Conservation (phyloP, 1,140 invertebrate genomes). For the Hypsibius dujardini region DNA sequence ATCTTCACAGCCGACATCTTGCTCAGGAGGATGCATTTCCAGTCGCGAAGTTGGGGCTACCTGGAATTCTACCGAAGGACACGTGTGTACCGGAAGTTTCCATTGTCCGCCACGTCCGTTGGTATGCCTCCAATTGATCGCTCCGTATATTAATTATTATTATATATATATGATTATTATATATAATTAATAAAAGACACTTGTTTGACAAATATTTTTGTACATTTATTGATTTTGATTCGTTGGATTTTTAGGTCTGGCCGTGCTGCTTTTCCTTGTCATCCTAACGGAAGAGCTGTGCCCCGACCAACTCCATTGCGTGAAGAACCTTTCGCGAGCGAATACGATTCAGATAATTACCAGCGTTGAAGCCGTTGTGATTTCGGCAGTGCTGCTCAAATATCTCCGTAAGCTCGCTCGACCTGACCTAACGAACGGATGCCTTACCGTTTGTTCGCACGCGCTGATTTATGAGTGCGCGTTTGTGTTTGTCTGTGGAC, state of each 20-base stretch:
- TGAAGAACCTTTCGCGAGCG: neutral
- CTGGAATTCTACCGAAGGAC: slow-evolving; percentile 16
- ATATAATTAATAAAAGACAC: too few relatives aligned
- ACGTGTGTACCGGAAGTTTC: neutral
- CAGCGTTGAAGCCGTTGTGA: neutral
- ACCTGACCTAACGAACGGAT: neutral
- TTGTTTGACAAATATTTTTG: too few relatives aligned
- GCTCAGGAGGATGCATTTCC: neutral
- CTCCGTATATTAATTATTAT: too few relatives aligned
- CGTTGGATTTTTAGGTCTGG: neutral
- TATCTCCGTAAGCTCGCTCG: neutral
- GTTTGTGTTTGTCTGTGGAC: neutral
- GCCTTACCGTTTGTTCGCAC: neutral
- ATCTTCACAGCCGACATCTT: neutral
- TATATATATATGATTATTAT: too few relatives aligned
- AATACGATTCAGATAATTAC: neutral
- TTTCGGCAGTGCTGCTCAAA: neutral
- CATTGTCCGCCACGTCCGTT: neutral
- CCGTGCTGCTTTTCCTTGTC: neutral
- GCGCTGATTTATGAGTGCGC: neutral
- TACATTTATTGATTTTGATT: too few relatives aligned
- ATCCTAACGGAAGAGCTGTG: neutral
- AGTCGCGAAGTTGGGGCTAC: neutral
- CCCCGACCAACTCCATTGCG: neutral
- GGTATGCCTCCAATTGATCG: neutral